A percentile compares a stretch with the other conserved stretches of the same genome.
Evolutionary conservation across 1,140 invertebrate species (phyloP).

Genomic region (Augochlora pura): DNA sequence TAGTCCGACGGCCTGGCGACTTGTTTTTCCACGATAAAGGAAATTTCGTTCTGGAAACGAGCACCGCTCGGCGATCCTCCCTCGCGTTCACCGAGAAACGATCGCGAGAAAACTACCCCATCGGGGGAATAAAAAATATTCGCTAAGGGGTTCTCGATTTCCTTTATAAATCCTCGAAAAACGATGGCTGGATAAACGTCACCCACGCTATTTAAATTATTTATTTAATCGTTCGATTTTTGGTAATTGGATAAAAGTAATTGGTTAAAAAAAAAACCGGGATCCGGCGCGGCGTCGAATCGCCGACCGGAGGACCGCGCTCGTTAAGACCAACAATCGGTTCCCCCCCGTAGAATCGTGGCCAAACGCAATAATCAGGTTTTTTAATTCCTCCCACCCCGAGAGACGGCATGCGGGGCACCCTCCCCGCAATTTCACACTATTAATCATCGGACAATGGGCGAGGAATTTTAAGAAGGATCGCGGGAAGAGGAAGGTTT

Average conservation of each 20-base stretch:
- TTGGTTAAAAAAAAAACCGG: too few relatives aligned
- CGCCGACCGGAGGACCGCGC: background rate
- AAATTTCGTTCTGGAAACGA: background rate
- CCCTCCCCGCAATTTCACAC: background rate
- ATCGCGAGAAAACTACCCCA: too few relatives aligned
- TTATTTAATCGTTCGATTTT: too few relatives aligned
- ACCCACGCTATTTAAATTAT: too few relatives aligned
- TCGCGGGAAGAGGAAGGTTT: constrained; percentile 17
- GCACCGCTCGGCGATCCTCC: background rate
- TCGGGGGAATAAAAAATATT: too few relatives aligned
- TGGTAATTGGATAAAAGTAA: too few relatives aligned
- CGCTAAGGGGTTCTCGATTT: too few relatives aligned
- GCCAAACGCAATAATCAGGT: background rate
- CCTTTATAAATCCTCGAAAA: too few relatives aligned
- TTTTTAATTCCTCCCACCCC: background rate
- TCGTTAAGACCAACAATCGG: background rate
- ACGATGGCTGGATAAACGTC: too few relatives aligned
- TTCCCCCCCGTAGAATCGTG: background rate
- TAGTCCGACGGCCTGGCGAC: background rate
- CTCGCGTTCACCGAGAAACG: too few relatives aligned
- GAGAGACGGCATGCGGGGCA: background rate
- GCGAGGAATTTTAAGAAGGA: constrained; percentile 10
- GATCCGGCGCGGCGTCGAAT: too few relatives aligned
- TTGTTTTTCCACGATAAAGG: background rate
- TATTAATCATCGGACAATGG: constrained; percentile 39